phyloP scores from a whole-genome alignment of 2,888 invertebrate genomes.

The Petrolisthes manimaculis region DNA sequence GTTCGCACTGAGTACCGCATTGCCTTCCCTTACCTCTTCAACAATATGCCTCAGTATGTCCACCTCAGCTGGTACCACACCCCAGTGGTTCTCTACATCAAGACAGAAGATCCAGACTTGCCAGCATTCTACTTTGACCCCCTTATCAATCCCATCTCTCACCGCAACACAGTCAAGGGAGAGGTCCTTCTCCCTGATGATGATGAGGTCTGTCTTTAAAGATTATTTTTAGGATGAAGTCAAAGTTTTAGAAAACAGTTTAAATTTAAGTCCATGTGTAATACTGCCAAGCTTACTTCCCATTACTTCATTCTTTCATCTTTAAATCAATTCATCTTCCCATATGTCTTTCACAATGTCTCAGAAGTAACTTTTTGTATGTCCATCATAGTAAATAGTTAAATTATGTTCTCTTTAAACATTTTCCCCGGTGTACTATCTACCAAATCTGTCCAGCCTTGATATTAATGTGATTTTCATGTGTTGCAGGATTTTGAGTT shows the following conservation, averaged over 20 bases:
- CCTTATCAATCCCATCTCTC: conserved; percentile 98
- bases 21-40: conserved; percentile 98
- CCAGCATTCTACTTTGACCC: conserved; percentile 99
- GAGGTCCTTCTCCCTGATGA: conserved; percentile 94
- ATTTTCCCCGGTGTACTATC: neutral
- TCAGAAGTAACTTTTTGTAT: too few species aligned
- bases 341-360: too few species aligned
- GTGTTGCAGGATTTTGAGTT: conserved; percentile 83
- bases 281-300: too few species aligned
- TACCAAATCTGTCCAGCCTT: too few species aligned
- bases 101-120: conserved; percentile 99
- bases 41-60: conserved; percentile 98
- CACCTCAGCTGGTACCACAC: conserved; percentile 99
- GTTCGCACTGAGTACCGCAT: conserved; percentile 99
- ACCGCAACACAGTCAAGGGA: conserved; percentile 80
- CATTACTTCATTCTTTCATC: too few species aligned
- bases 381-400: too few species aligned
- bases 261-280: too few species aligned
- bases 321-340: too few species aligned
- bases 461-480: too few species aligned
- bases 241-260: too few species aligned
- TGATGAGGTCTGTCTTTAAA: conserved; percentile 78
- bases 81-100: conserved; percentile 98
- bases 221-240: too few species aligned
- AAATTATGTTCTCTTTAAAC: neutral